phyloP scores from a whole-genome alignment of 2,797 vertebrate genomes.

The Notolabrus celidotus region DNA sequence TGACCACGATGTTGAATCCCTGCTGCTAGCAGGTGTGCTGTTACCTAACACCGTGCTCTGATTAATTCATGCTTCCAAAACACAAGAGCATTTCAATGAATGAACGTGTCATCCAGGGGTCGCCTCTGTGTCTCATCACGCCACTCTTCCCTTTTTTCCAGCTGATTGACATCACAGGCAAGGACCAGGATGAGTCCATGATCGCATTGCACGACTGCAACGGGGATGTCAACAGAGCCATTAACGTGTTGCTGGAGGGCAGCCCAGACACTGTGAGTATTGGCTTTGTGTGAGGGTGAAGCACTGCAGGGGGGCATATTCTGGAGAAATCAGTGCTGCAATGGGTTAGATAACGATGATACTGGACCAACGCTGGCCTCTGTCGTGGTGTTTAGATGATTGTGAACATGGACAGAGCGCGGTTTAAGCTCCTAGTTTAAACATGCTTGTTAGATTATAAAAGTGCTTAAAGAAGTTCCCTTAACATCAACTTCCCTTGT shows the following conservation, averaged over 20 bases:
- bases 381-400: neutral
- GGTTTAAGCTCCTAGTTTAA: neutral
- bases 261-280: slow-evolving; percentile 95
- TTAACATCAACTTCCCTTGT: neutral
- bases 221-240: slow-evolving; percentile 98
- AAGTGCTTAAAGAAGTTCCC: neutral
- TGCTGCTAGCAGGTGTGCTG: neutral
- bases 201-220: slow-evolving; percentile 99
- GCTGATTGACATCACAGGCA: slow-evolving; percentile 99
- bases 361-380: neutral
- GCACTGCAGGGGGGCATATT: slow-evolving; percentile 34
- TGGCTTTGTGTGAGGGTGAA: slow-evolving; percentile 52
- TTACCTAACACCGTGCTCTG: neutral
- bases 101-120: slow-evolving; percentile 9
- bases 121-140: slow-evolving; percentile 37
- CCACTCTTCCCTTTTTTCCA: slow-evolving; percentile 72
- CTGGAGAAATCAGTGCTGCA: slow-evolving; percentile 50
- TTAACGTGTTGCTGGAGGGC: slow-evolving; percentile 98
- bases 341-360: slow-evolving; percentile 36
- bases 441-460: neutral
- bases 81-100: neutral
- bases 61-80: neutral
- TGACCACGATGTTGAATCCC: slow-evolving; percentile 1
- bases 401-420: neutral
- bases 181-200: slow-evolving; percentile 99